Evolutionary conservation across 2,113 vertebrate genomes (phyloP).

Genomic region (Monarcha castaneiventris): DNA sequence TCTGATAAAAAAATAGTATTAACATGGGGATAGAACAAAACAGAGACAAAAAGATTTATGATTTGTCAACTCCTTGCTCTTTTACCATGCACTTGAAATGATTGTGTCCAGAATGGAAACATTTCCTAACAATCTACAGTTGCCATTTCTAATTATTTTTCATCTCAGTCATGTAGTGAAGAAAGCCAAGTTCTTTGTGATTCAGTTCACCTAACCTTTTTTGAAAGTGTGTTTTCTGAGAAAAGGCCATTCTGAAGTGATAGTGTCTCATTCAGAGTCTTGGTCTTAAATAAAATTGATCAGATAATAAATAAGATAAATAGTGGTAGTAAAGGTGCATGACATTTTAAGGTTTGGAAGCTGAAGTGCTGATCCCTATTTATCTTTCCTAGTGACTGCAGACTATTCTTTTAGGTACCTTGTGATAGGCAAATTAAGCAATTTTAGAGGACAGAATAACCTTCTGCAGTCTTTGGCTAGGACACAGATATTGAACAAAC

Average conservation of each 20-base stretch:
- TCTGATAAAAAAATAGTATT: not conserved
- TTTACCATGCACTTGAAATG: not conserved
- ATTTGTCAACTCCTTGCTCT: not conserved
- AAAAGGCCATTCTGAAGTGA: not conserved
- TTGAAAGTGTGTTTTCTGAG: not conserved
- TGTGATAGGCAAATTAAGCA: not conserved
- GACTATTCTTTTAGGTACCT: not conserved
- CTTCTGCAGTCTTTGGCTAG: not conserved
- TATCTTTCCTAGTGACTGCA: not conserved
- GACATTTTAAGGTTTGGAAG: not conserved
- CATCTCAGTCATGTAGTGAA: not conserved
- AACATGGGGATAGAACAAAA: not conserved
- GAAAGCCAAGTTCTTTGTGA: not conserved
- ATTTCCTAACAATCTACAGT: not conserved
- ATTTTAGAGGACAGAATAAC: constrained; percentile 3
- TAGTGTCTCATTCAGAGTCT: not conserved
- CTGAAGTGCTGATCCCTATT: not conserved
- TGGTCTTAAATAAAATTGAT: constrained; percentile 32
- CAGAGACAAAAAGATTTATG: not conserved
- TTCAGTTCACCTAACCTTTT: not conserved
- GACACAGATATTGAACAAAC: not conserved
- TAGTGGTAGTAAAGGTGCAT: not conserved
- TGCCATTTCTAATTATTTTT: not conserved
- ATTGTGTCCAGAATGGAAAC: not conserved
- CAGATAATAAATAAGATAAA: constrained; percentile 16